Evolutionary conservation across 2,888 invertebrate genomes (phyloP), one percentile per base, ranked within the genome.

Genomic region (Metalampra italica): DNA sequence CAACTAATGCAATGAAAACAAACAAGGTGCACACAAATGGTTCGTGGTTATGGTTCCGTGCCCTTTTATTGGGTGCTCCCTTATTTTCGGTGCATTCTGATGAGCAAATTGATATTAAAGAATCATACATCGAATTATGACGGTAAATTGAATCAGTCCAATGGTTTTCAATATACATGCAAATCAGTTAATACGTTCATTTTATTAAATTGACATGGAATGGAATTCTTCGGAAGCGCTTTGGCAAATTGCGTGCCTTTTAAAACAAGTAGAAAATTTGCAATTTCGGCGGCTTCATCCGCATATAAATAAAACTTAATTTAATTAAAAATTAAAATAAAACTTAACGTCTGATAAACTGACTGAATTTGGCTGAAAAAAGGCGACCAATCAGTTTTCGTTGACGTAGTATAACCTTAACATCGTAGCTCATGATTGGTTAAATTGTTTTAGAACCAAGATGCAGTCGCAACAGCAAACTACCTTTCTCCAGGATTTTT

Each of bases 131-230:
- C 12, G 13, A 29, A 45, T 36, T n/a, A 47, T 45, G 34, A 29
- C 15, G 15, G 34, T 42, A 47, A 22, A 47, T 38, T 42, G 47
- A 46, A 42, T 44, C 51, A 43, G 42, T 22, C 29, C 37, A 51
- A 13, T 37, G 39, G 40, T 46, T 51, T 51, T 51, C 51, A 51
- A 47, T 51, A 48, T 39, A 48, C 43, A 51, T 51, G 51, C 44
- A 51, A 51, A 51, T 51, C 22, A 42, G 36, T 44, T 43, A 43
- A 30, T 38, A 47, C 15, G 38, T 14, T 39, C 39, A 7, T 13
- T 39, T 32, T 15, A 36, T 29, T 37, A 14, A 32, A 29, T n/a
- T 14, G 15, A n/a, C 12, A 41, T 11, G 12, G 29, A 34, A 32
- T 12, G 22, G 14, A 22, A 42, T 43, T 46, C 38, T 44, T 39